Percentiles rank a stretch among this genome's conserved stretches.
Conservation (phyloP, 1,140 invertebrate genomes). For the Penaeus indicus region DNA sequence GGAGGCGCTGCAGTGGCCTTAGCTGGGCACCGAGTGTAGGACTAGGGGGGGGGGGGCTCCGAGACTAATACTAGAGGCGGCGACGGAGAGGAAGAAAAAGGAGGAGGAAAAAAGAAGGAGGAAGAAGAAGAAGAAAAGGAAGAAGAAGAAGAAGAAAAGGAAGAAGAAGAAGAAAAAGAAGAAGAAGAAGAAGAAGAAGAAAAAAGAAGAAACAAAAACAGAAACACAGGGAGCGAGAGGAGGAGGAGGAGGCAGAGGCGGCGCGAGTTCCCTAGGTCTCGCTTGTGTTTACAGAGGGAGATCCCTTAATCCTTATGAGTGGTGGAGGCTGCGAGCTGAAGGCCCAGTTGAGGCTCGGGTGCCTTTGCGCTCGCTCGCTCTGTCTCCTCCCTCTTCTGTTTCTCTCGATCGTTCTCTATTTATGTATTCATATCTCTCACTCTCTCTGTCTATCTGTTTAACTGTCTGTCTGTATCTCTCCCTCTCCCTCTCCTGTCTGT, state of each 20-base stretch:
- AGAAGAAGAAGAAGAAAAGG: neutral
- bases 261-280: neutral
- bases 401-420: neutral
- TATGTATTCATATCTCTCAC: neutral
- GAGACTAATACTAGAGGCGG: neutral
- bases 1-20: too few relatives aligned
- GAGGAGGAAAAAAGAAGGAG: neutral
- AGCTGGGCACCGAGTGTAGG: neutral
- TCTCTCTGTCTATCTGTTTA: neutral
- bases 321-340: constrained; percentile 24
- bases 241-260: too few relatives aligned
- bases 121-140: neutral
- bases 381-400: neutral
- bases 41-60: neutral
- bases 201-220: too few relatives aligned
- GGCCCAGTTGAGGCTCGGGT: constrained; percentile 5
- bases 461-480: neutral
- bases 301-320: constrained; percentile 27
- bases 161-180: too few relatives aligned
- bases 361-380: neutral
- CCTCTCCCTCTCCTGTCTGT: neutral
- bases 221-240: too few relatives aligned
- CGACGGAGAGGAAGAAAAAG: neutral
- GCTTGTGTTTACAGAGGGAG: constrained; percentile 19
- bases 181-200: too few relatives aligned